These are phyloP conservation scores for Spisula solida DNA, from an alignment of 2,888 invertebrate genomes.

Conservation along the genomic window DNA sequence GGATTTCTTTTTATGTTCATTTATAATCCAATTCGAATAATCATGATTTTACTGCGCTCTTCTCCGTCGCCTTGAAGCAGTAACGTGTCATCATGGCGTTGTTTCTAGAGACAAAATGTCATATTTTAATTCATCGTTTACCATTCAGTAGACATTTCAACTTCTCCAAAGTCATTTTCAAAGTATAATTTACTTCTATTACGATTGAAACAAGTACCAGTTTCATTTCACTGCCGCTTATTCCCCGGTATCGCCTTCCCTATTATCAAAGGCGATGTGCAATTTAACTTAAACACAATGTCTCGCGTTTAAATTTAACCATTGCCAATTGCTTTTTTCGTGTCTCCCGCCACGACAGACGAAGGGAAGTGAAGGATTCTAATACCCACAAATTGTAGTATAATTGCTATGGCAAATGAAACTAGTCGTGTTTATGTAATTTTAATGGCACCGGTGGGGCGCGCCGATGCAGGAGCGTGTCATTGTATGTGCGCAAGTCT, in stretches of 20 bases:
- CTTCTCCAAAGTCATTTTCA: constrained; percentile 14
- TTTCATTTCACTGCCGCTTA: not conserved
- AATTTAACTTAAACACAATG: constrained; percentile 53
- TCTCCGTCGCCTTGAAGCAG: not conserved
- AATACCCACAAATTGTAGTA: constrained; percentile 60
- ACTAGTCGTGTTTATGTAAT: constrained; percentile 54
- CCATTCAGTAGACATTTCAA: constrained; percentile 18
- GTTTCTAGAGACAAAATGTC: not conserved
- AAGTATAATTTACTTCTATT: constrained; percentile 14
- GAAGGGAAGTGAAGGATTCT: constrained; percentile 45
- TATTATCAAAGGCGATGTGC: constrained; percentile 41
- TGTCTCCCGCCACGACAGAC: constrained; percentile 48
- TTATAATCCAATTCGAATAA: not conserved
- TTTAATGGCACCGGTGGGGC: constrained; percentile 54
- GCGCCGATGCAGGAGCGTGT: constrained; percentile 19
- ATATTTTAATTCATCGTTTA: constrained; percentile 17
- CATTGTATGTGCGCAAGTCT: not conserved
- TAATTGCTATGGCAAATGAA: constrained; percentile 49
- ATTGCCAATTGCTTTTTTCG: constrained; percentile 45
- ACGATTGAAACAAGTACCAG: not conserved
- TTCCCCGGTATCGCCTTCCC: not conserved
- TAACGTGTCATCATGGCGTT: not conserved
- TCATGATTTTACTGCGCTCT: not conserved
- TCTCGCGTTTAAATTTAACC: constrained; percentile 57
- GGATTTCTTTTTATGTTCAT: not conserved